Evolutionary conservation across 2,888 invertebrate species (phyloP), one percentile per base, ranked within the genome.

Genomic region (Trachelus stipa): DNA sequence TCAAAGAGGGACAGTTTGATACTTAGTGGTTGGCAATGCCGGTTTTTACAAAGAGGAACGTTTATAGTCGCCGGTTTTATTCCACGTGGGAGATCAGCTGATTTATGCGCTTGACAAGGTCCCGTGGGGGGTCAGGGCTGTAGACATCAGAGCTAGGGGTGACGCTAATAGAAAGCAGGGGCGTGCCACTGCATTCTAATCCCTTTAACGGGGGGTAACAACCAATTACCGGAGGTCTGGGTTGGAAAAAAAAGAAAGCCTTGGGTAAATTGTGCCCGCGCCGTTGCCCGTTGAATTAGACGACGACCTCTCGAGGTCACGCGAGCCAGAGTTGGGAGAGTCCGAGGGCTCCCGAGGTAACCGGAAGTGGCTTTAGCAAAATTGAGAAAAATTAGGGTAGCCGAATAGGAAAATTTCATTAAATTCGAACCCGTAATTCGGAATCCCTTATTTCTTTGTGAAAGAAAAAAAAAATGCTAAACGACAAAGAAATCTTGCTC

Each of bases 181-280:
- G 73, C 77, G 73, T 77, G 73, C 35, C 37, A 31, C 69, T 77
- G 77, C 77, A 77, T 77, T 56, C 77, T 77, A 75, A 77, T 77
- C 77, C 77, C 69, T 75, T 69, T 77, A 56, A 40, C 68, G 69
- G 15, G 69, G 69, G 69, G 74, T 77, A 74, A 74, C 77, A 77
- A 77, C 56, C 56, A 56, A 56, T 56, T 56, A 56, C 56, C 23
- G 23, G 23, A 56, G 23, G 56, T 56, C 56, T 9, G 56, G 56
- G 2, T 23, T 12, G 35, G 12, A 12, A 12, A 11, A 12, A 23
- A 56, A 56, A 56, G 1, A 23, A 56, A 2, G 23, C 9, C 23
- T 23, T 1, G 56, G 56, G 23, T 15, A 56, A 56, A 56, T 56
- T 56, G 56, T 9, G 1, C 56, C 23, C 9, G 23, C 56, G 56